Base-by-base conservation (phyloP, 1,140 invertebrate species). In the Drosophila albomicans region DNA sequence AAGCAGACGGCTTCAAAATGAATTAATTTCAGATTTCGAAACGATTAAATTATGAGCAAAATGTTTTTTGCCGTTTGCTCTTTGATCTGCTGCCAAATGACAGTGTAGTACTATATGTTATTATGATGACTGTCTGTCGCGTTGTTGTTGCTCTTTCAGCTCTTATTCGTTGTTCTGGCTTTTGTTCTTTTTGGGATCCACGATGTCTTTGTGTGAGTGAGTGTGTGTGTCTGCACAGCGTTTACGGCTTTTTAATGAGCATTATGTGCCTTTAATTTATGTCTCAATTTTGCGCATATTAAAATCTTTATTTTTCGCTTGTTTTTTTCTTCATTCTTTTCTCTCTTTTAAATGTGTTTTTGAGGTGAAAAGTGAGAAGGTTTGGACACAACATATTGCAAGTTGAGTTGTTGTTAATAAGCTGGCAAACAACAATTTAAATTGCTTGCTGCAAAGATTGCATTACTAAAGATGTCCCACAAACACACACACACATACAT, bases 181-280 rank as follows among this genome's bases (percentile, higher is more conserved):
- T 49, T 72, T 74, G 67, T 79, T 45, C 65, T 65, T 54, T 65
- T 10, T 46, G 15, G 8, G 35, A 38, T 10, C 32, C 66, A 45
- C 15, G 13, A 35, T 56, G 32, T 2, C 41, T 49, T 48, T 65
- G 20, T 72, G 58, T 69, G 52, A 25, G 20, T 25, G 20, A 4
- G 3, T 25, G 20, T 25, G 20, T 20, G 20, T 25, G 20, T 25
- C 20, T 43, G 59, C 28, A 64, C 48, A 25, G 57, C 82, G 52
- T 90, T 90, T 87, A 91, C 87, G 74, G 80, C 74, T 62, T 82
- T 86, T 90, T 90, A 91, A 90, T 90, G 82, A 91, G 87, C 75
- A 91, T 90, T 91, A 91, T 90, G 87, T 78, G 77, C 63, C 61
- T 91, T 90, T 90, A 91, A 90, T 91, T 90, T 91, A 90, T 90